Evolutionary conservation across 2,113 vertebrate species (phyloP).

Genomic region (Ophthalmolycus amberensis): DNA sequence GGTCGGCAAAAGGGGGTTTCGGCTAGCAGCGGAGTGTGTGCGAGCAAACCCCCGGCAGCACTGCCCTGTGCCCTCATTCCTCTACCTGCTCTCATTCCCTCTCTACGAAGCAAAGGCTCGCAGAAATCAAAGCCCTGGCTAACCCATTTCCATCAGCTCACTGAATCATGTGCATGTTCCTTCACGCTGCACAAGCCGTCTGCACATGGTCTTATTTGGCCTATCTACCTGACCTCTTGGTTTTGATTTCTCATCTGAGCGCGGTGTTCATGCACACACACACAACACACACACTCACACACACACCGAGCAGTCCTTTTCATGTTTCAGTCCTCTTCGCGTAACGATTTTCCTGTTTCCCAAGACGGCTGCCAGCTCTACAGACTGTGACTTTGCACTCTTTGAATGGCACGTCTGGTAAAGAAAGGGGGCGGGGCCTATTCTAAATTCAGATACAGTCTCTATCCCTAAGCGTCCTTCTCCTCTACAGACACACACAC

Average conservation of each 20-base stretch:
- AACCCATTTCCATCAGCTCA: conserved; percentile 66
- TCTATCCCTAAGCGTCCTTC: conserved; percentile 12
- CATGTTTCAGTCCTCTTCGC: conserved; percentile 16
- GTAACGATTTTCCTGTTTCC: conserved; percentile 28
- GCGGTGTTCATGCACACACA: neutral
- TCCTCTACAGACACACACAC: conserved; percentile 16
- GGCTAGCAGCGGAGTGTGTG: conserved; percentile 48
- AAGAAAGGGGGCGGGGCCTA: conserved; percentile 43
- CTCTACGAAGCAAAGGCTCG: conserved; percentile 31
- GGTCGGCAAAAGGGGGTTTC: conserved; percentile 63
- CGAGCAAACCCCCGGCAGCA: conserved; percentile 41
- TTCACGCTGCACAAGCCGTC: conserved; percentile 1
- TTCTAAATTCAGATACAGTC: conserved; percentile 59
- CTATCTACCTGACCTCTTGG: conserved; percentile 5
- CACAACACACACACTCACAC: neutral
- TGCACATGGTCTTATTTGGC: neutral
- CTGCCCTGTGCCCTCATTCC: conserved; percentile 52
- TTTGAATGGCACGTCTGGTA: conserved; percentile 55
- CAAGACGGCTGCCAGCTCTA: conserved; percentile 43
- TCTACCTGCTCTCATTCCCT: conserved; percentile 68
- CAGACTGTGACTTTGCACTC: conserved; percentile 52
- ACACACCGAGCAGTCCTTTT: conserved; percentile 12
- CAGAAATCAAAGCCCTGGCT: conserved; percentile 42
- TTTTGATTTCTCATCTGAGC: conserved; percentile 34
- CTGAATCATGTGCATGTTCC: conserved; percentile 41